Base-by-base conservation (phyloP, 2,797 vertebrate genomes). In the Ctenopoma multispine region DNA sequence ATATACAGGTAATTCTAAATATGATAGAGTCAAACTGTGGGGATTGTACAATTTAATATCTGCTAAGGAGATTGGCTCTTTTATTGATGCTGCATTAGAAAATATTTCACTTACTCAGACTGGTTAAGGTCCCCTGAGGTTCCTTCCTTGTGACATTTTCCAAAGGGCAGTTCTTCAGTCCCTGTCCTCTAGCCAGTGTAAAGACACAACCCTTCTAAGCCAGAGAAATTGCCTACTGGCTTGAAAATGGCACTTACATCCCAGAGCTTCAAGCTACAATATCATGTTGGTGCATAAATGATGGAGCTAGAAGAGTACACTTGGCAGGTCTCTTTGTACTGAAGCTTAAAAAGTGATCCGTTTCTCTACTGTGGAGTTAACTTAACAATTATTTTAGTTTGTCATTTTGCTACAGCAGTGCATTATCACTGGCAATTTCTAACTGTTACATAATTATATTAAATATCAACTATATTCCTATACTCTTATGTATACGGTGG, bases 141-240 rank as follows among this genome's bases (percentile, higher is more conserved):
- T 78, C 47, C 70, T 41, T 57, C 73, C 63, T 61, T 34, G 15
- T 87, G 78, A 80, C 68, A 87, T 87, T 87, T 81, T 81, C 72
- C 76, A 86, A 74, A 79, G 65, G 77, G 79, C 11, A 34, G 44
- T 72, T 84, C 78, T 83, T 74, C 56, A 85, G 55, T 61, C 59
- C 27, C 69, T 69, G 57, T 83, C 65, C 57, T 72, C 23, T 53
- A 65, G 73, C 49, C 47, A 51, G 38, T 57, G 58, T 63, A 67
- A 75, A 75, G 63, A 81, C 46, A 63, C 31, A 27, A 46, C 27
- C 51, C 57, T 21, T 40, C 20, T 15, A 43, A 49, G 23, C 20
- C 44, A 21, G 48, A 3, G 65, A 77, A 64, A 59, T 38, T 17
- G 51, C 76, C 64, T 72, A 27, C 15, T 70, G 41, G 60, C 57